These are phyloP conservation scores for Oncorhynchus keta DNA, from an alignment of 2,113 vertebrate species.

Conservation along the genomic window DNA sequence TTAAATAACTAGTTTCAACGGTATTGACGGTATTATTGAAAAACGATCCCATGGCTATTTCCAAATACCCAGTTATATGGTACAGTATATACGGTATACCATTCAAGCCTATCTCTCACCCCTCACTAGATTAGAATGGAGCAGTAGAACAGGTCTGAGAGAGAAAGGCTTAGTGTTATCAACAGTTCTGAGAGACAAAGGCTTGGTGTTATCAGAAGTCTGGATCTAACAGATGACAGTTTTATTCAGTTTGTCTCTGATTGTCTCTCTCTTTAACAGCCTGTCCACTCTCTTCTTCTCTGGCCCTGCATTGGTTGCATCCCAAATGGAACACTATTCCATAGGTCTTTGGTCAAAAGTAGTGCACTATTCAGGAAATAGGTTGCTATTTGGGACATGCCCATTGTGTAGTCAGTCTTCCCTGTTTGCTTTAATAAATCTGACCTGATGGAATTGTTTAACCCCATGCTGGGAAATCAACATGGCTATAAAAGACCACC, in stretches of 20 bases:
- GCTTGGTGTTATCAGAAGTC: conserved; percentile 41
- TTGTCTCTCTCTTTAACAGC: conserved; percentile 34
- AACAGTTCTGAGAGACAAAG: conserved; percentile 22
- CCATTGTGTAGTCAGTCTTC: conserved; percentile 1
- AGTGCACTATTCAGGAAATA: too few relatives aligned
- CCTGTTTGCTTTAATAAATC: conserved; percentile 35
- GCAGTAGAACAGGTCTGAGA: conserved; percentile 9
- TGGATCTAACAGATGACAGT: conserved; percentile 55
- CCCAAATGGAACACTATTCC: not conserved
- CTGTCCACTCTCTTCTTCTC: not conserved
- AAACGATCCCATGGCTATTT: too few relatives aligned
- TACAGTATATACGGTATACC: too few relatives aligned
- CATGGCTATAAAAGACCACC: conserved; percentile 43
- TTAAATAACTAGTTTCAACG: too few relatives aligned
- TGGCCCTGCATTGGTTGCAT: conserved; percentile 22
- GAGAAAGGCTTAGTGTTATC: too few relatives aligned
- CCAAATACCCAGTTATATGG: too few relatives aligned
- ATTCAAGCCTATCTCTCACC: not conserved
- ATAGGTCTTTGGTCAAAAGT: too few relatives aligned
- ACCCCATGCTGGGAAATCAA: conserved; percentile 32
- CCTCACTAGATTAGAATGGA: conserved; percentile 18
- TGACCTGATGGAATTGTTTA: conserved; percentile 22
- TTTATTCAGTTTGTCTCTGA: conserved; percentile 50
- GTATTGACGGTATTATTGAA: too few relatives aligned
- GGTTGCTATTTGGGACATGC: too few relatives aligned